Evolutionary conservation across 2,113 vertebrate genomes (phyloP), one percentile per base, ranked within the genome.

Genomic region (Machaerirhynchus nigripectus): DNA sequence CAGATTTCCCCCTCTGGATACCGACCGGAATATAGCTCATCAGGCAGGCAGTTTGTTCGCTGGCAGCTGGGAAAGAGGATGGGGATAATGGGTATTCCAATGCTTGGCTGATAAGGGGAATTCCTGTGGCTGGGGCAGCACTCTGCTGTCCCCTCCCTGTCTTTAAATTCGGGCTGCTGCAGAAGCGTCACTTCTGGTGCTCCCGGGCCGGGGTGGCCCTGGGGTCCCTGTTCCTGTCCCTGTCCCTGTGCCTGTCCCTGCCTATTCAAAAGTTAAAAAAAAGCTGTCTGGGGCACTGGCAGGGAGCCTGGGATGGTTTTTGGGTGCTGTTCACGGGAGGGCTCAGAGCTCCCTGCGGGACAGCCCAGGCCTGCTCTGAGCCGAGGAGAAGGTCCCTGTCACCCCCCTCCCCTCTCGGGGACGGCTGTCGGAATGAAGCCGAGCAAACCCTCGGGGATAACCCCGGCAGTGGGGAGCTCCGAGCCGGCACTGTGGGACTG

Each of bases 381-480:
- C 22, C 37, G 18, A 76, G 69, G 23, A 21, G 3, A 47, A 68
- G 40, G 27, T 8, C 7, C 42, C 19, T 15, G n/a, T 7, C 8
- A 8, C 10, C 1, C 9, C 13, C 5, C 67, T 30, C 10, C 37
- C 8, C 2, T 2, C 52, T 3, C 56, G 0, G 0, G 26, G 10
- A 7, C 2, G 28, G 67, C 70, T 13, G 46, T 5, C 11, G 85
- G 23, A 1, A 21, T 3, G 3, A 59, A 42, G 2, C 1, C 5
- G 2, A 37, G 37, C 26, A 31, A 13, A 26, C 1, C 40, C 37
- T 33, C 4, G 0, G 52, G 52, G 65, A 2, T 18, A 1, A 7
- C 23, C 18, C 37, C 10, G 42, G 53, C 15, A 49, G 17, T 6
- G 9, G 14, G 65, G 24, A 28, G 33, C 2, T 19, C 39, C 18